phyloP scores from a whole-genome alignment of 2,888 invertebrate genomes.

The Iphiclides podalirius region DNA sequence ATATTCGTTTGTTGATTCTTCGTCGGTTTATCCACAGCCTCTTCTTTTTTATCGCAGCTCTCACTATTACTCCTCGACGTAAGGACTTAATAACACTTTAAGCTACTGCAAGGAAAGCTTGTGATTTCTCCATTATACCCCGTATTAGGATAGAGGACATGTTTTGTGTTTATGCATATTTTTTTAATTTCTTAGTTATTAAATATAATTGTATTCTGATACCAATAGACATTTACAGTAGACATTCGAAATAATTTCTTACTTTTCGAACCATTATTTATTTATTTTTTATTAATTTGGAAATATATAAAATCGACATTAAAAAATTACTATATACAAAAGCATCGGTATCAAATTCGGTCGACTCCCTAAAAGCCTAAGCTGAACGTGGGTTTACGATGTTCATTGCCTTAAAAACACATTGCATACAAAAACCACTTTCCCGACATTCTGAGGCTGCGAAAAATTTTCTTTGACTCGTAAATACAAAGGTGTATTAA shows the following conservation, averaged over 20 bases:
- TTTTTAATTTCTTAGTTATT: no score
- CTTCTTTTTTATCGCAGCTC: slow-evolving; percentile 44
- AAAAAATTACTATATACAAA: no score
- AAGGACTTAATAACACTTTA: slow-evolving; percentile 40
- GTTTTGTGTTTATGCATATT: not conserved
- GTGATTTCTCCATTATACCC: not conserved
- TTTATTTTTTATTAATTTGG: no score
- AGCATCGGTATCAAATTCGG: no score
- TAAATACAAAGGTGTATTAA: slow-evolving; percentile 20
- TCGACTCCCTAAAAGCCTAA: no score
- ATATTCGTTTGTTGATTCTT: slow-evolving; percentile 72
- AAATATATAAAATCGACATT: no score
- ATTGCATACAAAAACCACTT: not conserved
- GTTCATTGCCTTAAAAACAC: no score
- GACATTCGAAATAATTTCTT: no score
- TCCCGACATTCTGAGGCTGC: not conserved
- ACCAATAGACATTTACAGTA: no score
- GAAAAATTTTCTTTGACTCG: slow-evolving; percentile 14
- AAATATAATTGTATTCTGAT: no score
- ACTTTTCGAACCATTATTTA: no score
- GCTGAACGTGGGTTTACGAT: no score
- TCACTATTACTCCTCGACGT: slow-evolving; percentile 41
- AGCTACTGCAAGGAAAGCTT: slow-evolving; percentile 16
- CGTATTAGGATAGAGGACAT: not conserved
- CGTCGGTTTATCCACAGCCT: slow-evolving; percentile 46